Base-by-base conservation (phyloP, 2,888 invertebrate species). In the Noctuana brunneofusca region DNA sequence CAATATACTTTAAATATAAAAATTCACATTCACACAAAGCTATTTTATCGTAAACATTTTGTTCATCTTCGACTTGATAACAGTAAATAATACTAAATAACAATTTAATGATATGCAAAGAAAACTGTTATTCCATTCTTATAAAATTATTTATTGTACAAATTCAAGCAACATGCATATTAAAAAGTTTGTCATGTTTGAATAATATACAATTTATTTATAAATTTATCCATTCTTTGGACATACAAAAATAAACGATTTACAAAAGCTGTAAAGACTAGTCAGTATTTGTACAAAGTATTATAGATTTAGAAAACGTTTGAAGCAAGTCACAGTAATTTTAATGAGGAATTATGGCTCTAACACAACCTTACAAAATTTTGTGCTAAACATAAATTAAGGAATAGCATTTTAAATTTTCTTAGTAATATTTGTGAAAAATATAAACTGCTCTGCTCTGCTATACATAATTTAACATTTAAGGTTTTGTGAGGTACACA, bases 201-300 rank as follows among this genome's bases (percentile, higher is more conserved):
- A 62, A 62, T 58, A 60, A 63, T 41, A 55, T 49, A 57, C 43
- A 63, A 50, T 58, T 27, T 64, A 66, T 64, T 62, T 63, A 50
- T 62, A 58, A 58, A 53, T 53, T 48, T 54, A 64, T 60, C 56
- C 63, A 14, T 32, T 50, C 11, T 32, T 56, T 63, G 63, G 63
- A 63, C 43, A 56, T 50, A 63, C 12, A 58, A 56, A 65, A 63
- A 64, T 60, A 60, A 64, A 64, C 49, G 63, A 58, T 67, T 63
- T 66, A 73, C 63, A 73, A 68, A 66, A 66, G 65, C 66, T 65
- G 65, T 65, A 67, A 64, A 69, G 74, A 75, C 75, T 73, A 75
- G 75, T 64, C 65, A 60, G 58, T 64, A 53, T 71, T 75, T 75
- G 71, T 76, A 76, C 72, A 69, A 69, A 38, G 16, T 35, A n/a